Conservation (phyloP, 2,888 invertebrate species). For the Noctua comes region DNA sequence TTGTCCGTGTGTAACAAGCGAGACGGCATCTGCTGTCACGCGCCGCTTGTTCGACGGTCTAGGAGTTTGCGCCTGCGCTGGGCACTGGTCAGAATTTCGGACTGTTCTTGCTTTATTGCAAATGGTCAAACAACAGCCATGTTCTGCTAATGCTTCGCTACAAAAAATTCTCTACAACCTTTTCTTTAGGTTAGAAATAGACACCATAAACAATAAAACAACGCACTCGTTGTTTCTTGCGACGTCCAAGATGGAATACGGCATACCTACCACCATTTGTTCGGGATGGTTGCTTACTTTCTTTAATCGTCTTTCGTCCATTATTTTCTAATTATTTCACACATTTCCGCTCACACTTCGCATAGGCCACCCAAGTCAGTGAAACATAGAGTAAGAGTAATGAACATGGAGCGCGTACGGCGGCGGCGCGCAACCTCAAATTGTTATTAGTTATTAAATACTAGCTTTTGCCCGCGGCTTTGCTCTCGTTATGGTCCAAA, state of each 20-base stretch:
- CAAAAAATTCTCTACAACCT: not conserved
- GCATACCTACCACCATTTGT: conserved; percentile 20
- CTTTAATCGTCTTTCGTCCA: conserved; percentile 23
- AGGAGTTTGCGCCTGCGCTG: conserved; percentile 28
- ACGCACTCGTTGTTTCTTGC: not conserved
- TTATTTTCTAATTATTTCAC: conserved; percentile 27
- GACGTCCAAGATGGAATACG: not conserved
- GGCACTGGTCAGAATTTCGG: conserved; percentile 49
- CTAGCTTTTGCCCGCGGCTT: not conserved
- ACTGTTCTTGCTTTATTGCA: conserved; percentile 29
- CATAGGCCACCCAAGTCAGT: conserved; percentile 17
- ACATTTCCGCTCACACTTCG: conserved; percentile 11
- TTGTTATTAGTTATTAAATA: conserved; percentile 17
- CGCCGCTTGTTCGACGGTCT: conserved; percentile 39
- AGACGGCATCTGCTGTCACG: conserved; percentile 65
- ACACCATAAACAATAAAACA: not conserved
- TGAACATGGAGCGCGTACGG: conserved; percentile 1
- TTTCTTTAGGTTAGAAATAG: conserved; percentile 7
- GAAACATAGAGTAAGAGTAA: conserved; percentile 18
- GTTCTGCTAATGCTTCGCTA: not conserved
- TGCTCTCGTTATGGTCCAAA: not conserved
- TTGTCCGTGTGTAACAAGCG: conserved; percentile 64
- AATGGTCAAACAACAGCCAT: conserved; percentile 40
- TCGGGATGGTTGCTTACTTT: conserved; percentile 28
- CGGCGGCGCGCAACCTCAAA: not conserved